Evolutionary conservation across 2,888 invertebrate species (phyloP), one percentile per base, ranked within the genome.

Genomic region (Digitonthophagus gazella): DNA sequence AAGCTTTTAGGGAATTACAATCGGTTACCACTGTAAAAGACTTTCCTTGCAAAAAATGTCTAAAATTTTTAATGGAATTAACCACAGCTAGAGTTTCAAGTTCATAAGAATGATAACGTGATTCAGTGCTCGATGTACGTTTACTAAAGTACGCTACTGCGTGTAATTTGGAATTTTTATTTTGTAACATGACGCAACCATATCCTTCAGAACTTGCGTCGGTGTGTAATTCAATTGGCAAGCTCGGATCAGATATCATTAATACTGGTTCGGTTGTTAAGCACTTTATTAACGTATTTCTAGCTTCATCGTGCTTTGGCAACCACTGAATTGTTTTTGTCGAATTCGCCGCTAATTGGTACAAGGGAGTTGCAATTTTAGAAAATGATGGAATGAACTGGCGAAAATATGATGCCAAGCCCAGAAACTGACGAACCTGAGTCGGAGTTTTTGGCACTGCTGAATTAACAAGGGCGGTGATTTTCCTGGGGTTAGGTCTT

Each of bases 81-180:
- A 80, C 72, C 0, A 80, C 73, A 0, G 80, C 81, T 64, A 81
- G 69, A 1, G 75, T 73, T 65, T 81, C 78, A 3, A 75, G 64
- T 57, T 81, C 78, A 14, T 77, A 75, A 2, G 75, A 75, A 18
- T 76, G 75, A 64, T 79, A 80, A 11, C 74, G 76, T 4, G 28
- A 15, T 72, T 81, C 78, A 0, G 70, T 15, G 1, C 44, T 66
- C 3, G 75, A 74, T 1, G 79, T 72, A 22, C 72, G 70, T 63
- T 74, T 74, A 18, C 76, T 77, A 57, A 69, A 75, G 68, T 77
- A 80, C 2, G 74, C 73, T 0, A 80, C 72, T 6, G 73, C 73
- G 44, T 71, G 69, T 0, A 65, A 57, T 19, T 69, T 56, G 8
- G 70, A 66, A 11, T 65, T 71, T n/a, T 76, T 72, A 63, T 71